Evolutionary conservation across 2,888 invertebrate species (phyloP), one percentile per base, ranked within the genome.

Genomic region (Bruchidius siliquastri): DNA sequence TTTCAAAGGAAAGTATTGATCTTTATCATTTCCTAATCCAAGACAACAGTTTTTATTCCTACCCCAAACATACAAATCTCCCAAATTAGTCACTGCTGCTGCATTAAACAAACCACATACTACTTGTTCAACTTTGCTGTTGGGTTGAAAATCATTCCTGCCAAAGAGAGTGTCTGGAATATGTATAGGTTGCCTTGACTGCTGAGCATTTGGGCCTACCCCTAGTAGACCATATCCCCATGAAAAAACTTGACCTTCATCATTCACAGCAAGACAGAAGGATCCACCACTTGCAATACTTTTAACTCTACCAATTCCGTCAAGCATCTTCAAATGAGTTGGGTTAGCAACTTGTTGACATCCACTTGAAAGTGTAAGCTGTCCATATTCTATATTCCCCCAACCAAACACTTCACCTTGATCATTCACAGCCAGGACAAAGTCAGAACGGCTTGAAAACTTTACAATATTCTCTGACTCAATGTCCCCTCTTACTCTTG

Each of bases 141-240:
- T 89, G 3, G 92, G 91, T 81, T 93, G 93, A 79, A 96, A 95
- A 78, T 94, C 93, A 83, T 95, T 97, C 20, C 89, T 87, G 0
- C 98, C 98, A 85, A 98, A 98, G 20, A 98, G 87, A 0, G 93
- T 89, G 3, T 91, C 87, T 3, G 98, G 94, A 74, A 99, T 90
- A 76, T 89, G 87, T 69, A 92, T 89, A 0, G 98, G 98, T 75
- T 86, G 87, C 0, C 86, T 82, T 0, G 92, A 87, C 72, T 90
- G 89, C 72, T 92, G 90, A 0, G 93, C 92, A 72, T 90, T 88
- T 0, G 98, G 98, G 0, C 98, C 98, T 49, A 93, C 90, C 0
- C 98, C 98, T 49, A 99, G 88, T 73, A 97, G 89, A 49, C 99
- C 99, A 85, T 90, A 97, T 4, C 99, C 98, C 98, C 98, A 99